Base-by-base conservation (phyloP, 2,888 invertebrate species). In the Cataglyphis albicans region DNA sequence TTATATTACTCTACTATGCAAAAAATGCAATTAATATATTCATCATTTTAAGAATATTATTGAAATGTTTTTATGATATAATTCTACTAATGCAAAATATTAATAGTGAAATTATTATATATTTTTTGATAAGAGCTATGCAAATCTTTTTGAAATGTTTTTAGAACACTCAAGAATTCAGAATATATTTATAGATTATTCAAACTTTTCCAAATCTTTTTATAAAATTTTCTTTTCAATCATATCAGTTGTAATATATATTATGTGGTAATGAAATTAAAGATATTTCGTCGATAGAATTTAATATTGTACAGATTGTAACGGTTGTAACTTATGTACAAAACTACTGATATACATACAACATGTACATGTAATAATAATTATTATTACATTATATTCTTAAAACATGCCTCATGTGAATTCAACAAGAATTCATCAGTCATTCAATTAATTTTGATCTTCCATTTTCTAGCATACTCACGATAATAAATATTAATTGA, bases 291-390 rank as follows among this genome's bases (percentile, higher is more conserved):
- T 87, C 80, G 41, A 87, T 90, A 90, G 89, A 90, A 86, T 93
- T 92, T 91, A 92, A 91, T 91, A 92, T 91, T 92, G 90, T 90
- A 90, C 92, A 92, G 89, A 90, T 82, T 87, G 90, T 91, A 87
- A 93, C 91, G 84, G 92, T 92, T 89, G 91, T 90, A 91, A 91
- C 91, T 90, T 93, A 93, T 93, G 92, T 93, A 93, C 93, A 93
- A 93, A 93, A 92, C 89, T 92, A 91, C 91, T 92, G 90, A 92
- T 92, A 91, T 92, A 91, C 92, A 91, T 92, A 91, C 92, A 93
- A 91, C 90, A 91, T 91, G 91, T 92, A 91, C 91, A 91, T 90
- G 91, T 87, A 90, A 81, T 92, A 90, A 89, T 89, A 83, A 87
- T 86, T 67, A 88, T 88, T 84, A 90, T 89, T 92, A 91, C 89